These are phyloP conservation scores for Cricetomys ansorgei DNA, from an alignment of 2,113 vertebrate genomes.

Conservation along the genomic window DNA sequence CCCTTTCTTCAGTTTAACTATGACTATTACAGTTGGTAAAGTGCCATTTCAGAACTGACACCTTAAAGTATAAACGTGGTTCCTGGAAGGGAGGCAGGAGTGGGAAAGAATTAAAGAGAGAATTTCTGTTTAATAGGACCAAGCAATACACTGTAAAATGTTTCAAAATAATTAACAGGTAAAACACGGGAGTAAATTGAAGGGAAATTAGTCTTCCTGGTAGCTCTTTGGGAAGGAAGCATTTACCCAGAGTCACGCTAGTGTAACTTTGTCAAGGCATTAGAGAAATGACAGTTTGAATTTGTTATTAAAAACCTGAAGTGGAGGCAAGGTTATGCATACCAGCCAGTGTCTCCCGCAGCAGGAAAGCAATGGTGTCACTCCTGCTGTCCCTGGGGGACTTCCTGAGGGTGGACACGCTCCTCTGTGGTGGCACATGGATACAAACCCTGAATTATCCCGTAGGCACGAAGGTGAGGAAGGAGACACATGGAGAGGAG, in stretches of 20 bases:
- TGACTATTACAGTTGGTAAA: background rate
- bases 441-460: background rate
- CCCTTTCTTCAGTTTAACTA: conserved; percentile 14
- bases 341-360: background rate
- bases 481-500: background rate
- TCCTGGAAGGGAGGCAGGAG: background rate
- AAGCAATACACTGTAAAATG: conserved; percentile 20
- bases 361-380: background rate
- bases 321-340: background rate
- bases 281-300: conserved; percentile 52
- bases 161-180: conserved; percentile 71
- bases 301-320: conserved; percentile 60
- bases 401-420: too few relatives aligned
- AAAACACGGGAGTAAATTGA: conserved; percentile 51
- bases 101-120: conserved; percentile 8
- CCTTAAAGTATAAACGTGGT: background rate
- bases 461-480: background rate
- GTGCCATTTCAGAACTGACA: conserved; percentile 54
- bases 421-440: background rate
- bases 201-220: conserved; percentile 61
- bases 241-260: conserved; percentile 36
- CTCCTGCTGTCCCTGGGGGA: background rate
- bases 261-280: conserved; percentile 40
- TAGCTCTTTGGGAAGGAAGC: conserved; percentile 45
- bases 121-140: conserved; percentile 34